Percentiles rank a stretch among this genome's conserved stretches.
These are phyloP conservation scores for Dione juno DNA, from an alignment of 2,888 invertebrate species.

Conservation along the genomic window DNA sequence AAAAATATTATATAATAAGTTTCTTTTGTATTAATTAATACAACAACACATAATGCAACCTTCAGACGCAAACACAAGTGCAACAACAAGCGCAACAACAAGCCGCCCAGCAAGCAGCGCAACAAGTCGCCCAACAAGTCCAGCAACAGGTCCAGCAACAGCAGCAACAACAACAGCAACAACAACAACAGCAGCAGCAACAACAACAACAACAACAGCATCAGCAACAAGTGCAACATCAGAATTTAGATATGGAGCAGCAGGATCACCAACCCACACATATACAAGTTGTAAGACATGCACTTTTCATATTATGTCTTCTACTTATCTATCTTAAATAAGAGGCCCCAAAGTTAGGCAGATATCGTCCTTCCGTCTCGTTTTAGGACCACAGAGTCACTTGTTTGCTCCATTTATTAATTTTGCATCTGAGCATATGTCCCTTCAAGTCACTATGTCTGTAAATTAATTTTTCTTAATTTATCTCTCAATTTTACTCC, in stretches of 20 bases:
- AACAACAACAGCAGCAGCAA: constrained; percentile 55
- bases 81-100: constrained; percentile 69
- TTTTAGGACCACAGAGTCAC: too few species aligned
- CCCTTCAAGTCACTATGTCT: too few species aligned
- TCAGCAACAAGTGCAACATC: constrained; percentile 72
- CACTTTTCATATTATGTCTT: too few species aligned
- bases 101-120: constrained; percentile 60
- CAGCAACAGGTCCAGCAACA: constrained; percentile 60
- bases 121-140: constrained; percentile 59
- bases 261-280: constrained; percentile 78
- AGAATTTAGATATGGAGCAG: constrained; percentile 68
- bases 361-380: too few species aligned
- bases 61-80: constrained; percentile 62
- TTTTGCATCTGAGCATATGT: too few species aligned
- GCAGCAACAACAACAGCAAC: constrained; percentile 59
- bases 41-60: background rate
- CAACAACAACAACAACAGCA: constrained; percentile 49
- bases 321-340: background rate
- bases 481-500: too few species aligned
- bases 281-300: constrained; percentile 74
- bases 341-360: too few species aligned
- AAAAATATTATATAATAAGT: too few species aligned
- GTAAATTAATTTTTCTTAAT: too few species aligned
- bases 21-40: background rate
- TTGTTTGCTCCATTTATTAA: too few species aligned